phyloP scores from a whole-genome alignment of 1,140 invertebrate species.

The Episyrphus balteatus region DNA sequence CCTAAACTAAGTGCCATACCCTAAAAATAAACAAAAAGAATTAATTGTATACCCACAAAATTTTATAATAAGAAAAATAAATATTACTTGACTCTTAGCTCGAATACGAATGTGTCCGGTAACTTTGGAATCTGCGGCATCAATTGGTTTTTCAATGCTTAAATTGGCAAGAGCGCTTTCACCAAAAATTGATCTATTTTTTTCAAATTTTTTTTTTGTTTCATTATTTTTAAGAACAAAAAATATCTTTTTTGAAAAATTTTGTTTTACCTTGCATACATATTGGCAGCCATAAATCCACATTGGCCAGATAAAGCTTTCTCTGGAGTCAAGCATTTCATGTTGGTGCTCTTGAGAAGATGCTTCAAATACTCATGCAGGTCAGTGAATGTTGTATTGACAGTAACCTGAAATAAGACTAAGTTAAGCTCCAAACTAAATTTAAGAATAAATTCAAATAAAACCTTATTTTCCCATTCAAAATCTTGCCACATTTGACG shows the following conservation, averaged over 20 bases:
- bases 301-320: slow-evolving; percentile 93
- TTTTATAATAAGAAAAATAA: background rate
- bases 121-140: slow-evolving; percentile 77
- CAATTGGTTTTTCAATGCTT: slow-evolving; percentile 90
- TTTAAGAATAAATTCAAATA: background rate
- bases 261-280: slow-evolving; percentile 71
- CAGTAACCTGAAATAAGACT: slow-evolving; percentile 55
- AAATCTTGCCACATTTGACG: slow-evolving; percentile 99
- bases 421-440: slow-evolving; percentile 3
- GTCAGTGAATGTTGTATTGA: slow-evolving; percentile 90
- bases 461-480: slow-evolving; percentile 99
- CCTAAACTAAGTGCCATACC: slow-evolving; percentile 95
- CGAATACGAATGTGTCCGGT: slow-evolving; percentile 94
- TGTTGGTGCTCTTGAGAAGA: slow-evolving; percentile 90
- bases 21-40: slow-evolving; percentile 41
- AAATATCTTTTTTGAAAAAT: background rate
- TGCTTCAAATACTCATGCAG: slow-evolving; percentile 88
- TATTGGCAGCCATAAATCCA: slow-evolving; percentile 98
- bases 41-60: slow-evolving; percentile 1
- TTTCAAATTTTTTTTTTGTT: background rate
- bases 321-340: slow-evolving; percentile 96
- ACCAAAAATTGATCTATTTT: slow-evolving; percentile 84
- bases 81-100: slow-evolving; percentile 86
- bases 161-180: slow-evolving; percentile 98
- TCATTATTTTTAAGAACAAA: background rate